Evolutionary conservation across 2,888 invertebrate genomes (phyloP).

Genomic region (Epinotia demarniana): DNA sequence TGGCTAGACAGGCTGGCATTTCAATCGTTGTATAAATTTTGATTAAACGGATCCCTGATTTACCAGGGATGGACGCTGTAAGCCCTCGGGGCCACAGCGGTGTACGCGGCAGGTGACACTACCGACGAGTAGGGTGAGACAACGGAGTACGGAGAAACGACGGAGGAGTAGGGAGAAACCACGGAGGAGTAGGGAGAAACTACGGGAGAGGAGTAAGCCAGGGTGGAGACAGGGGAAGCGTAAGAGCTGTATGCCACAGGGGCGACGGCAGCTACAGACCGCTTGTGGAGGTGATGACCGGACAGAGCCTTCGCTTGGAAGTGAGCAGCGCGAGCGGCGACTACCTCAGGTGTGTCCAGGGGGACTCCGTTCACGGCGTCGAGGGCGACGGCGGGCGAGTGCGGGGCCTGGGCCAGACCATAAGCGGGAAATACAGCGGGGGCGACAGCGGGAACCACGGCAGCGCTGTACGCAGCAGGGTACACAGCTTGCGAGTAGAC

Average conservation of each 20-base stretch:
- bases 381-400: slow-evolving; percentile 76
- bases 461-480: slow-evolving; percentile 59
- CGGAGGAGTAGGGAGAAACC: slow-evolving; percentile 46
- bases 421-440: slow-evolving; percentile 56
- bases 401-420: slow-evolving; percentile 66
- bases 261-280: slow-evolving; percentile 48
- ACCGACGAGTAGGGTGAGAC: slow-evolving; percentile 57
- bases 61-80: slow-evolving; percentile 72
- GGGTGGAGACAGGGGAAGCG: slow-evolving; percentile 63
- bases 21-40: not conserved
- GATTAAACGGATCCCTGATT: slow-evolving; percentile 44
- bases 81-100: slow-evolving; percentile 63
- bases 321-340: slow-evolving; percentile 78
- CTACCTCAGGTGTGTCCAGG: slow-evolving; percentile 79
- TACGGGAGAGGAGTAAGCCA: slow-evolving; percentile 52
- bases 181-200: slow-evolving; percentile 51
- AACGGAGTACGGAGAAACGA: slow-evolving; percentile 49
- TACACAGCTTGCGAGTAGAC: slow-evolving; percentile 52
- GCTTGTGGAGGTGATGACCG: slow-evolving; percentile 75
- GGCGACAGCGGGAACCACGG: slow-evolving; percentile 59
- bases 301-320: slow-evolving; percentile 77
- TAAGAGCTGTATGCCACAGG: slow-evolving; percentile 63
- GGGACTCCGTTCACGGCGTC: slow-evolving; percentile 77
- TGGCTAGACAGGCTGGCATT: not conserved
- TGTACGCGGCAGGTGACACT: slow-evolving; percentile 54